phyloP scores from a whole-genome alignment of 2,113 vertebrate genomes.

The Neogobius melanostomus region DNA sequence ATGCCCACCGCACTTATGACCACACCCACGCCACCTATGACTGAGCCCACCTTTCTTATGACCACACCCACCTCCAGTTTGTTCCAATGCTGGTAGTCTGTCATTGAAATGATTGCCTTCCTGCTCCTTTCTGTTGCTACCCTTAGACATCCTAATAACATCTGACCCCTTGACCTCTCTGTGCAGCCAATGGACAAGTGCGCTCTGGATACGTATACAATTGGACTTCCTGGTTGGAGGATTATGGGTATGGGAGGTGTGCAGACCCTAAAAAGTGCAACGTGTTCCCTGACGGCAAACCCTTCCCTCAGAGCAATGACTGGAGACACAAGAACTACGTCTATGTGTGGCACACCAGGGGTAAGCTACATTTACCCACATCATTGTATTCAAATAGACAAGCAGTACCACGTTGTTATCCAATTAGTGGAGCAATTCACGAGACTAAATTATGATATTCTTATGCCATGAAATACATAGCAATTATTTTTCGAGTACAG shows the following conservation, averaged over 20 bases:
- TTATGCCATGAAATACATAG: no score
- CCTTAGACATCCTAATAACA: background rate
- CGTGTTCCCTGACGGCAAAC: constrained; percentile 86
- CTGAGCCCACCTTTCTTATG: no score
- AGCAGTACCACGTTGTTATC: background rate
- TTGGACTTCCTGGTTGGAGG: constrained; percentile 87
- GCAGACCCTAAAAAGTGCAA: constrained; percentile 64
- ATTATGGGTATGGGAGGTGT: constrained; percentile 76
- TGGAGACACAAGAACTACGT: constrained; percentile 85
- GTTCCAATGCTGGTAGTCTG: no score
- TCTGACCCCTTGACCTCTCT: constrained; percentile 1
- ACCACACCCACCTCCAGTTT: no score
- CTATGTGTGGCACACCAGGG: constrained; percentile 89
- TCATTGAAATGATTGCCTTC: no score
- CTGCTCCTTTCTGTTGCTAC: no score
- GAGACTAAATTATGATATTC: no score
- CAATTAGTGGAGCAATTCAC: no score
- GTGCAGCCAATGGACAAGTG: constrained; percentile 70
- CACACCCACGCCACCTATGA: background rate
- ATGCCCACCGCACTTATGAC: background rate
- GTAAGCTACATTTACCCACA: constrained; percentile 60
- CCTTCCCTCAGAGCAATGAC: constrained; percentile 81
- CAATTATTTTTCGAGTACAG: no score
- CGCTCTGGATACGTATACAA: constrained; percentile 80
- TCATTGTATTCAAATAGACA: background rate